A percentile compares a stretch with the other conserved stretches of the same genome.
phyloP scores from a whole-genome alignment of 2,113 vertebrate genomes.

The Erythrocercus mccallii region DNA sequence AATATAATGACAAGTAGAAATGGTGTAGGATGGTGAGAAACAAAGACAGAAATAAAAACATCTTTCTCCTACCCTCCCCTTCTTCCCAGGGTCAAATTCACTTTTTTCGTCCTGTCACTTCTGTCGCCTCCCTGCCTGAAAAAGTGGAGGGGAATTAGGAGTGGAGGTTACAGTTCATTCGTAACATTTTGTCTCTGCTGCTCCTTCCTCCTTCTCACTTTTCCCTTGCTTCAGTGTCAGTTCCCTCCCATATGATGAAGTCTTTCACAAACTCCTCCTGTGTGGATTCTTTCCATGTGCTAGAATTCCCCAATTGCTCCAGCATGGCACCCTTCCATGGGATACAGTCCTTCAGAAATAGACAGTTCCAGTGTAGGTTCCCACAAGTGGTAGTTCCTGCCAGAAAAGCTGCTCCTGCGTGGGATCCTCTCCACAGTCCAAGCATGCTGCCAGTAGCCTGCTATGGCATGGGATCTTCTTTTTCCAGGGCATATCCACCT shows the following conservation, averaged over 20 bases:
- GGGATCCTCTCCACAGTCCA: not conserved
- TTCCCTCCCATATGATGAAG: not conserved
- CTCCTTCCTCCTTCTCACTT: not conserved
- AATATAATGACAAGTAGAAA: not conserved
- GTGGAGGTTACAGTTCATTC: not conserved
- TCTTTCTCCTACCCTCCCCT: not conserved
- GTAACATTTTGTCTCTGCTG: not conserved
- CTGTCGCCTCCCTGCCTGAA: rapidly evolving
- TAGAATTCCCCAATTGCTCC: not conserved
- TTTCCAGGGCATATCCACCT: not conserved
- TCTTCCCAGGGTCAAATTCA: not conserved
- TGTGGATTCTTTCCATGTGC: not conserved
- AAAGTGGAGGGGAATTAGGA: not conserved
- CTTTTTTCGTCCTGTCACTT: not conserved
- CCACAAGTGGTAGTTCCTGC: rapidly evolving
- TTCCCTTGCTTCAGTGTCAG: not conserved
- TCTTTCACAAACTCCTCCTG: not conserved
- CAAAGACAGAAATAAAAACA: not conserved
- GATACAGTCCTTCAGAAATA: not conserved
- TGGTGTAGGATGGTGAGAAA: not conserved
- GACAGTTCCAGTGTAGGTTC: not conserved
- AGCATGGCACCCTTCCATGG: not conserved
- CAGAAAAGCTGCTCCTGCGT: not conserved
- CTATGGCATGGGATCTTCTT: rapidly evolving
- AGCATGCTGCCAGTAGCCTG: not conserved